phyloP scores from a whole-genome alignment of 2,797 vertebrate species.

The Chanos chanos region DNA sequence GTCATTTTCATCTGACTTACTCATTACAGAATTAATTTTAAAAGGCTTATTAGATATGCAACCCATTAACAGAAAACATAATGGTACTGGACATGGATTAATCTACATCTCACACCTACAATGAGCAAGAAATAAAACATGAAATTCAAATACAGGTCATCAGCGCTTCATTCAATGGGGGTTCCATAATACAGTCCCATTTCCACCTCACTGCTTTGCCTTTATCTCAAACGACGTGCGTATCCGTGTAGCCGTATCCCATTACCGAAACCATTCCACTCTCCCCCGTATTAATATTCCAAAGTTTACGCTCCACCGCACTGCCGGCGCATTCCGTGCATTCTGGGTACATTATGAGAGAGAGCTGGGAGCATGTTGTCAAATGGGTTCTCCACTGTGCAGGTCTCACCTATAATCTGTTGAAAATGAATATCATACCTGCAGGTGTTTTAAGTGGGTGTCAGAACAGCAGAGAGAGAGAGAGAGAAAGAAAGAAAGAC shows the following conservation, averaged over 20 bases:
- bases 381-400: background rate
- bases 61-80: too few species aligned
- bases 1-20: too few species aligned
- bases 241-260: slow-evolving; percentile 23
- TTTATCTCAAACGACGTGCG: slow-evolving; percentile 36
- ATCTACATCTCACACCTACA: too few species aligned
- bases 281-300: slow-evolving; percentile 24
- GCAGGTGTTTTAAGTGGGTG: slow-evolving; percentile 16
- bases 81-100: too few species aligned
- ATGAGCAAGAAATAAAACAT: too few species aligned
- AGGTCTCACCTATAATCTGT: slow-evolving; percentile 31
- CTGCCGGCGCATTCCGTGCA: background rate
- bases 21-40: too few species aligned
- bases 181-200: slow-evolving; percentile 21
- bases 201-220: slow-evolving; percentile 17
- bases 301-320: slow-evolving; percentile 25
- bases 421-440: slow-evolving; percentile 28
- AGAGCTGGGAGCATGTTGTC: background rate
- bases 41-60: too few species aligned
- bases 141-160: too few species aligned
- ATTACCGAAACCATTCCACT: slow-evolving; percentile 12
- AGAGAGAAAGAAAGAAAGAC: background rate
- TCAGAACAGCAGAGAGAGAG: background rate
- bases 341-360: background rate
- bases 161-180: too few species aligned